Evolutionary conservation across 2,888 invertebrate genomes (phyloP), one percentile per base, ranked within the genome.

Genomic region (Caenorhabditis doughertyi): DNA sequence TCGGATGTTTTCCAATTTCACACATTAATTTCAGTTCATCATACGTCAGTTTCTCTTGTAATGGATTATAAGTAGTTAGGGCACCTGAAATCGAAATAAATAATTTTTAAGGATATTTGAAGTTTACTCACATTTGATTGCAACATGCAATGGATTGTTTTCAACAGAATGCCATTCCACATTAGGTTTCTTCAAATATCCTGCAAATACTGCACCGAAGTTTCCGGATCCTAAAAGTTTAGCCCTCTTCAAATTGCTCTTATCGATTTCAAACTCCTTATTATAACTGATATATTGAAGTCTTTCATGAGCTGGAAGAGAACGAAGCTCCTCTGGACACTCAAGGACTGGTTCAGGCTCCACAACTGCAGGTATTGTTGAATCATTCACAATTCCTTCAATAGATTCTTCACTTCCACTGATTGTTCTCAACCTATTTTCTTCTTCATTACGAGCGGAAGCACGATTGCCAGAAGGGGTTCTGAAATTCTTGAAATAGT

Each of bases 81-180:
- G n/a, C n/a, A n/a, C n/a, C n/a, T n/a, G n/a, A n/a, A n/a, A n/a
- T n/a, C n/a, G n/a, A n/a, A n/a, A n/a, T n/a, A n/a, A n/a, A n/a
- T n/a, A n/a, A n/a, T n/a, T n/a, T n/a, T n/a, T n/a, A n/a, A n/a
- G n/a, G n/a, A n/a, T n/a, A n/a, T n/a, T n/a, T n/a, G n/a, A n/a
- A n/a, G n/a, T n/a, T n/a, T n/a, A n/a, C 44, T 47, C 13, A 64
- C 64, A 2, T 64, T 64, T 64, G 5, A 64, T 7, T 11, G 64
- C 64, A 18, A 64, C 64, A 21, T 23, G 18, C 3, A 62, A 27
- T 18, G 29, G 29, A 18, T 29, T 32, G 1, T 9, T 29, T 27
- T 25, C 25, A 7, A 27, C 27, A n/a, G n/a, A n/a, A 13, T 58
- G 3, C 39, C 39, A 21, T 13, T 51, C 25, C 13, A 2, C 2